A percentile compares a stretch with the other conserved stretches of the same genome.
Conservation (phyloP, 2,113 vertebrate genomes). For the Labeo rohita region DNA sequence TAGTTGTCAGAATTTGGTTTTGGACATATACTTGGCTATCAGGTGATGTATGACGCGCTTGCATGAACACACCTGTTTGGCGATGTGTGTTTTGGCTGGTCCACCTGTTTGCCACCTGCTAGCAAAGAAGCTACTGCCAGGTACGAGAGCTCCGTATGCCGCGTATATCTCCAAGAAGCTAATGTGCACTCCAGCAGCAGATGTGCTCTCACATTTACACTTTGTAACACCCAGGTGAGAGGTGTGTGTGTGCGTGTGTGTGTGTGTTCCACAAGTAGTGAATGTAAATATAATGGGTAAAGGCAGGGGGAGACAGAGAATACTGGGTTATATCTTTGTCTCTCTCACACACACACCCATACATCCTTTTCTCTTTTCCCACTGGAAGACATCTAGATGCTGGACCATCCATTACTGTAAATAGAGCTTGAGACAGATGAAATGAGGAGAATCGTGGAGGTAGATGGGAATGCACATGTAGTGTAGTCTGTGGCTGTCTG, state of each 20-base stretch:
- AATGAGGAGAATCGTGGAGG: conserved; percentile 5
- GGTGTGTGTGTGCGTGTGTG: neutral
- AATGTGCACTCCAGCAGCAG: conserved; percentile 56
- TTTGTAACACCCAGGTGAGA: conserved; percentile 10
- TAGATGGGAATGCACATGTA: neutral
- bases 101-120: conserved; percentile 28
- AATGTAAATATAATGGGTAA: conserved; percentile 15
- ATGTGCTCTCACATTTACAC: conserved; percentile 54
- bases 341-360: neutral
- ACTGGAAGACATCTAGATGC: conserved; percentile 2
- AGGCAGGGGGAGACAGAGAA: neutral
- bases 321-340: neutral
- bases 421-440: conserved; percentile 30
- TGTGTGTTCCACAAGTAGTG: neutral
- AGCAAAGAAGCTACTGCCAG: conserved; percentile 33
- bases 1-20: conserved; percentile 7
- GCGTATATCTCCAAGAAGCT: conserved; percentile 42
- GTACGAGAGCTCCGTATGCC: conserved; percentile 48
- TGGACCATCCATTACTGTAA: conserved; percentile 40
- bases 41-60: neutral
- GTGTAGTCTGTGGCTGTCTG: neutral
- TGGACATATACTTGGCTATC: neutral
- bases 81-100: neutral
- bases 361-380: neutral
- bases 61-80: conserved; percentile 9